These are phyloP conservation scores for Alethe diademata DNA, from an alignment of 2,113 vertebrate species.

Conservation along the genomic window DNA sequence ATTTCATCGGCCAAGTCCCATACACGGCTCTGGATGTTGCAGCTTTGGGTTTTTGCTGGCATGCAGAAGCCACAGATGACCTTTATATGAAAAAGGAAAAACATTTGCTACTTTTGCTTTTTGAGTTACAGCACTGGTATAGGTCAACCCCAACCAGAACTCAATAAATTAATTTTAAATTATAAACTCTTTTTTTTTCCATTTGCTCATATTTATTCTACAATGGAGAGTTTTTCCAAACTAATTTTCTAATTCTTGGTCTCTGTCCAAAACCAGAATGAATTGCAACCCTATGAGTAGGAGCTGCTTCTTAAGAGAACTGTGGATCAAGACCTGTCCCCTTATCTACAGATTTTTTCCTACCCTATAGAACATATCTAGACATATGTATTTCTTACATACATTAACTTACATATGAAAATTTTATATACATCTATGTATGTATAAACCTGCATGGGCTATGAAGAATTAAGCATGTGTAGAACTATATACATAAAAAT, in stretches of 20 bases:
- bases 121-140: background rate
- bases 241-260: background rate
- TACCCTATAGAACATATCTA: background rate
- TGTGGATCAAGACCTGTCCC: background rate
- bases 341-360: background rate
- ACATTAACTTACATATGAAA: background rate
- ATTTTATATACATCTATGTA: background rate
- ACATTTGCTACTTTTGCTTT: background rate
- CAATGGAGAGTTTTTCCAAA: background rate
- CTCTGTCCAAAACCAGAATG: background rate
- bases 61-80: background rate
- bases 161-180: background rate
- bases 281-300: background rate
- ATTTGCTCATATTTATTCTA: background rate
- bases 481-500: background rate
- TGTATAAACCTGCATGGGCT: background rate
- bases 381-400: background rate
- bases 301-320: background rate
- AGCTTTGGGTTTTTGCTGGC: background rate
- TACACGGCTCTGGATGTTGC: background rate
- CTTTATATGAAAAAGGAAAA: background rate
- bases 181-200: background rate
- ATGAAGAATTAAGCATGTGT: background rate
- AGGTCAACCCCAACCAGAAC: background rate
- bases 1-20: background rate